These are phyloP conservation scores for Drosophila chauvacae DNA, from an alignment of 1,140 invertebrate species.

Conservation along the genomic window DNA sequence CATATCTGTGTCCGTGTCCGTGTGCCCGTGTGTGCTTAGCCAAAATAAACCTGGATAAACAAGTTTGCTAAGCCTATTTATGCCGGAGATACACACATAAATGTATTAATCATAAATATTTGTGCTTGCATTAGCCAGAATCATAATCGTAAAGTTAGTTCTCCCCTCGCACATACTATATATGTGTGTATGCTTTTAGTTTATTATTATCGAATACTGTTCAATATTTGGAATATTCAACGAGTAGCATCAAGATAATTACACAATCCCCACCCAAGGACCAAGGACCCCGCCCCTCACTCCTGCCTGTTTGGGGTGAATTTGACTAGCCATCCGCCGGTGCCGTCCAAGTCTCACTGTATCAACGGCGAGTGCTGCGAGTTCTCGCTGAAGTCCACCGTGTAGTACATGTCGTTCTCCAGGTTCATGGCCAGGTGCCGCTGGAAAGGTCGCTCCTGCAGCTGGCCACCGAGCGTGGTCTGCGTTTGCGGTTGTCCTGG, in stretches of 20 bases:
- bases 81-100: slow-evolving; percentile 48
- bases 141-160: slow-evolving; percentile 65
- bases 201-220: slow-evolving; percentile 72
- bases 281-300: slow-evolving; percentile 31
- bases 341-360: slow-evolving; percentile 85
- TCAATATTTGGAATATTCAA: slow-evolving; percentile 80
- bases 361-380: slow-evolving; percentile 89
- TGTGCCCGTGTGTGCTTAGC: slow-evolving; percentile 35
- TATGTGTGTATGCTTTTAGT: slow-evolving; percentile 5
- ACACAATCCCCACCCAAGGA: slow-evolving; percentile 34
- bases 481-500: slow-evolving; percentile 54
- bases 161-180: background rate
- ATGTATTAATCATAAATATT: slow-evolving; percentile 61
- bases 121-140: slow-evolving; percentile 50
- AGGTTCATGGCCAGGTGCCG: slow-evolving; percentile 86
- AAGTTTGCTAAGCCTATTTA: slow-evolving; percentile 67
- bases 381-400: slow-evolving; percentile 89
- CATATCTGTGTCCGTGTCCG: slow-evolving; percentile 15
- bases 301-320: slow-evolving; percentile 67
- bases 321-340: slow-evolving; percentile 76
- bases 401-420: slow-evolving; percentile 89
- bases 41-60: slow-evolving; percentile 57
- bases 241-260: slow-evolving; percentile 68
- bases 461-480: slow-evolving; percentile 70
- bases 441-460: slow-evolving; percentile 81